These are phyloP conservation scores for Parus major DNA, from an alignment of 2,113 vertebrate species.

Conservation along the genomic window DNA sequence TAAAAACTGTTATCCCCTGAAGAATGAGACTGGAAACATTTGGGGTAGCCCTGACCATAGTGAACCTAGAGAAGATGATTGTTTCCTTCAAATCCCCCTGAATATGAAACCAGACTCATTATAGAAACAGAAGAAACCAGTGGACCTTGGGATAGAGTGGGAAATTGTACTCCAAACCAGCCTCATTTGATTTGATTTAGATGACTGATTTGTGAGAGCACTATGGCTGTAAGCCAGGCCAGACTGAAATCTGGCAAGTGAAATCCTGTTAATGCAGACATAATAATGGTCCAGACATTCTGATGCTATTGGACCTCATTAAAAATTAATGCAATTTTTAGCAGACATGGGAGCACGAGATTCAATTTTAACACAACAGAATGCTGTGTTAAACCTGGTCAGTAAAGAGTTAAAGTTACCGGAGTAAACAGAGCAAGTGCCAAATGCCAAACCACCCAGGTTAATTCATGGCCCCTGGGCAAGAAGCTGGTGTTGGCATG, in stretches of 20 bases:
- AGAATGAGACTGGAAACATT: background rate
- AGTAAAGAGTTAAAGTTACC: background rate
- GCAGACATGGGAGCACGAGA: accelerated
- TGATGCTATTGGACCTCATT: background rate
- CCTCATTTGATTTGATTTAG: background rate
- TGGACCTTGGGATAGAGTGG: background rate
- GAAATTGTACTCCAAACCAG: background rate
- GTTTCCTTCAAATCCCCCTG: background rate
- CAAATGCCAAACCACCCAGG: background rate
- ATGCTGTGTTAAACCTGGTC: background rate
- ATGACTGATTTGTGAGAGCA: background rate
- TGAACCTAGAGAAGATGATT: background rate
- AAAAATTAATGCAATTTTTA: background rate
- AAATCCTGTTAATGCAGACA: background rate
- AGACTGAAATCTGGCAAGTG: background rate
- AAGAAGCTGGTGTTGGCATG: background rate
- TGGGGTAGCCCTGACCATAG: background rate
- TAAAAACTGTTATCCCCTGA: background rate
- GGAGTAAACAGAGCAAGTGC: background rate
- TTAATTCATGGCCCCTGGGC: background rate
- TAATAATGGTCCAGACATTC: background rate
- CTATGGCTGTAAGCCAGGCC: background rate
- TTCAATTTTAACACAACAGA: background rate
- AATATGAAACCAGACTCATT: background rate
- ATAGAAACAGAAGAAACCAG: background rate